These are phyloP conservation scores for Pimpla rufipes DNA, from an alignment of 2,888 invertebrate species.

Conservation along the genomic window DNA sequence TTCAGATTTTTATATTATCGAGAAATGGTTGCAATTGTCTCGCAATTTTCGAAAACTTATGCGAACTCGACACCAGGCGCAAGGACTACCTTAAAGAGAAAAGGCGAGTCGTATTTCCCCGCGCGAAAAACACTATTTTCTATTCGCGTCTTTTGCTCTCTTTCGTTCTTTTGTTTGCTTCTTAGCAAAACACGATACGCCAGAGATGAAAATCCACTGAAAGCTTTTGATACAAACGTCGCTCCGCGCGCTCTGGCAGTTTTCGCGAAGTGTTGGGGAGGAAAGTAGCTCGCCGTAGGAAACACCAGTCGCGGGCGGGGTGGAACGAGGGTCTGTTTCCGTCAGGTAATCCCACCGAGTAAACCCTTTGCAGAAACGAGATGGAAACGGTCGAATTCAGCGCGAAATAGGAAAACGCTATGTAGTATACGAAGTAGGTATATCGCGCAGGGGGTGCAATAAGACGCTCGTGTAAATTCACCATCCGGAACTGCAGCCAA, in stretches of 20 bases:
- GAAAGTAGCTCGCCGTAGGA: constrained; percentile 33
- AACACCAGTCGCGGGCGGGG: neutral
- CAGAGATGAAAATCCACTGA: constrained; percentile 14
- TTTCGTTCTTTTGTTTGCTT: neutral
- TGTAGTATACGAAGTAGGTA: neutral
- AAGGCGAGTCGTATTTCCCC: constrained; percentile 18
- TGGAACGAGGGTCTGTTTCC: constrained; percentile 55
- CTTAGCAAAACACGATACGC: neutral
- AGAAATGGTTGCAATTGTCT: too few relatives aligned
- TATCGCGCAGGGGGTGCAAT: neutral
- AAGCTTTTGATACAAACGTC: constrained; percentile 34
- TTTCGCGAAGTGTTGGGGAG: constrained; percentile 22
- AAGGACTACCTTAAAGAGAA: neutral
- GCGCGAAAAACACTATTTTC: neutral
- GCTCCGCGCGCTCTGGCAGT: neutral
- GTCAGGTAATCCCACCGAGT: constrained; percentile 59
- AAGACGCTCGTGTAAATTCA: constrained; percentile 16
- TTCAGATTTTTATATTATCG: too few relatives aligned
- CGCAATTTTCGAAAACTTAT: too few relatives aligned
- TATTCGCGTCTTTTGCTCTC: neutral
- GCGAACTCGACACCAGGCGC: too few relatives aligned
- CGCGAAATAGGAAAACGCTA: constrained; percentile 24
- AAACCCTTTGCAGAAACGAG: constrained; percentile 12
- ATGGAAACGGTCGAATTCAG: constrained; percentile 16
- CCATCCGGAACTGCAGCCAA: neutral